Evolutionary conservation across 2,888 invertebrate genomes (phyloP), one percentile per base, ranked within the genome.

Genomic region (Callimorpha dominula): DNA sequence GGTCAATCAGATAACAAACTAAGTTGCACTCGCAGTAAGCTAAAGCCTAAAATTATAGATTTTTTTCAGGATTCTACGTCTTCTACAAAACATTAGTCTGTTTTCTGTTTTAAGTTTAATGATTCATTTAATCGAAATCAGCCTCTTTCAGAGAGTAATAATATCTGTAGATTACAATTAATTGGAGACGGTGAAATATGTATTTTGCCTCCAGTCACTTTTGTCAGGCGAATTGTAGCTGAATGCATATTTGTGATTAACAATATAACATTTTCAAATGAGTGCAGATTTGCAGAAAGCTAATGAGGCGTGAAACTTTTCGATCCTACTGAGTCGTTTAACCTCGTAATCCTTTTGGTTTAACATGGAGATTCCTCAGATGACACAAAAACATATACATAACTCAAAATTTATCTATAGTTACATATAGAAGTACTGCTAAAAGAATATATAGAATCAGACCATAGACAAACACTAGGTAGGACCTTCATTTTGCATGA

Each of bases 401-500:
- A 31, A 31, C 60, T 31, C 12, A 31, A 60, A 0, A 60, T 31
- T 60, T 31, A 20, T 31, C 20, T 11, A 12, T 31, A 60, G 57
- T 57, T 57, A 57, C 14, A 60, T 12, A 31, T 57, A 57, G 57
- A 12, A 57, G 20, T 11, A 57, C 20, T 12, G 9, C 31, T 31
- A 31, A 31, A 60, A 14, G 31, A 31, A 31, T 31, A 60, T 31
- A 60, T 14, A 60, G 14, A 60, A 31, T 31, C 20, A 31, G 60
- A 1, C 20, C 31, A 14, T 12, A 57, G 11, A 20, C 7, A 12
- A 14, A 6, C 14, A 12, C 6, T 81, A 73, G 42, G 50, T 60
- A 52, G 12, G 31, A 60, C 11, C 4, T 17, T 20, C 20, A 50
- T n/a, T 14, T 78, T 72, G 72, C 73, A 80, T 80, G 76, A 71